Conservation (phyloP, 2,113 vertebrate genomes). For the Myocastor coypus region DNA sequence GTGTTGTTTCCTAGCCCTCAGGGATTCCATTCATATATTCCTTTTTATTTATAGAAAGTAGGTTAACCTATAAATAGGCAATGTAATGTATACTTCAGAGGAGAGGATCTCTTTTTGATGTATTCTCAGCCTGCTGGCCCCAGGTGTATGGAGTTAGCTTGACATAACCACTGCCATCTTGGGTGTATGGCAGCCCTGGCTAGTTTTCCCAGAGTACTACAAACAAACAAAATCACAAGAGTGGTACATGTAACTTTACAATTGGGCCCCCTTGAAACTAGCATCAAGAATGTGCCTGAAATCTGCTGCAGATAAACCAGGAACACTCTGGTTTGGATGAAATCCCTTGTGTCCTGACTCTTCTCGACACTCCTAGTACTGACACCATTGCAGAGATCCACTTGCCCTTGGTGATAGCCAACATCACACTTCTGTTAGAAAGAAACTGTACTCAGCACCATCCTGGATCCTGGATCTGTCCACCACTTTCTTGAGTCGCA, state of each 20-base stretch:
- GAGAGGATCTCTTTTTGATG: neutral
- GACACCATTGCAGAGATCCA: neutral
- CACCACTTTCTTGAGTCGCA: neutral
- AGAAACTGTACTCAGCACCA: neutral
- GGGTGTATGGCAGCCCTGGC: too few relatives aligned
- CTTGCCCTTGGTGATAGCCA: neutral
- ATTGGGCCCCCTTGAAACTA: neutral
- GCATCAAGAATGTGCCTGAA: too few relatives aligned
- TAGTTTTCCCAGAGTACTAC: neutral
- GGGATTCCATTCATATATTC: neutral
- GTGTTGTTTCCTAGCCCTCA: neutral
- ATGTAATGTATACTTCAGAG: neutral
- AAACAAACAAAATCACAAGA: neutral
- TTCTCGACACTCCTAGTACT: too few relatives aligned
- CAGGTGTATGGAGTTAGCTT: neutral
- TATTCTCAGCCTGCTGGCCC: neutral
- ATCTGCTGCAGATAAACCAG: neutral
- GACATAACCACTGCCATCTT: neutral
- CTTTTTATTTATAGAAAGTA: neutral
- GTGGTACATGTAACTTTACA: neutral
- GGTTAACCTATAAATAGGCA: neutral
- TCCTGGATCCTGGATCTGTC: neutral
- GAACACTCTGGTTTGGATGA: too few relatives aligned
- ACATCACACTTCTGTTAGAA: neutral
- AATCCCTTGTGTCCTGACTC: neutral